phyloP scores from a whole-genome alignment of 2,113 vertebrate species.

The Solea senegalensis region DNA sequence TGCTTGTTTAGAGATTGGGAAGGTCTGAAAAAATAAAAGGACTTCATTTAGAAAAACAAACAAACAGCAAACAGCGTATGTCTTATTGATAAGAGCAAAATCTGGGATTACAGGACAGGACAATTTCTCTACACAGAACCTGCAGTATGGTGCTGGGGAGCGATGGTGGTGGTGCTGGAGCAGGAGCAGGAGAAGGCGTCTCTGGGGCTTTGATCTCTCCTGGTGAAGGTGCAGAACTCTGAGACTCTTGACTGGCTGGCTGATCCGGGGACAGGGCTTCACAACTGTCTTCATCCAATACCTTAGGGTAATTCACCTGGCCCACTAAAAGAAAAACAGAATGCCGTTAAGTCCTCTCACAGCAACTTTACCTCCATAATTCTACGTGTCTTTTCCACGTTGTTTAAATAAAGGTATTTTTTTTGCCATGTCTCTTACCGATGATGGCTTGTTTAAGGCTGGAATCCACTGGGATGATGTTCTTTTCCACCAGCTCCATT shows the following conservation, averaged over 20 bases:
- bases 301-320: slow-evolving; percentile 90
- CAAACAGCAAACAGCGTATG: not conserved
- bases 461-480: slow-evolving; percentile 95
- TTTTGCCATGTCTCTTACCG: slow-evolving; percentile 79
- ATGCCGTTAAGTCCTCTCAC: not conserved
- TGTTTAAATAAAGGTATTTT: not conserved
- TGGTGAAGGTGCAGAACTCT: slow-evolving; percentile 89
- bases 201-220: slow-evolving; percentile 85
- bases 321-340: slow-evolving; percentile 61
- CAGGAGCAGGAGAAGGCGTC: slow-evolving; percentile 79
- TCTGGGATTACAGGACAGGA: not conserved
- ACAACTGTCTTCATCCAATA: slow-evolving; percentile 94
- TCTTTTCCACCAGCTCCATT: slow-evolving; percentile 98
- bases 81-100: not conserved
- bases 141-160: slow-evolving; percentile 51
- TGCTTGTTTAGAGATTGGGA: slow-evolving; percentile 76
- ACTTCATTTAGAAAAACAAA: not conserved
- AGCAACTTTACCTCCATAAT: too few relatives aligned
- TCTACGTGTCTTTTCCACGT: not conserved
- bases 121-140: slow-evolving; percentile 46
- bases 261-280: slow-evolving; percentile 96
- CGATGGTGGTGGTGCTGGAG: slow-evolving; percentile 72
- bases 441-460: slow-evolving; percentile 95
- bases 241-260: slow-evolving; percentile 95
- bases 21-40: slow-evolving; percentile 73